Percentiles rank a stretch among this genome's conserved stretches.
Conservation (phyloP, 2,888 invertebrate species). For the Drosophila glabriapex region DNA sequence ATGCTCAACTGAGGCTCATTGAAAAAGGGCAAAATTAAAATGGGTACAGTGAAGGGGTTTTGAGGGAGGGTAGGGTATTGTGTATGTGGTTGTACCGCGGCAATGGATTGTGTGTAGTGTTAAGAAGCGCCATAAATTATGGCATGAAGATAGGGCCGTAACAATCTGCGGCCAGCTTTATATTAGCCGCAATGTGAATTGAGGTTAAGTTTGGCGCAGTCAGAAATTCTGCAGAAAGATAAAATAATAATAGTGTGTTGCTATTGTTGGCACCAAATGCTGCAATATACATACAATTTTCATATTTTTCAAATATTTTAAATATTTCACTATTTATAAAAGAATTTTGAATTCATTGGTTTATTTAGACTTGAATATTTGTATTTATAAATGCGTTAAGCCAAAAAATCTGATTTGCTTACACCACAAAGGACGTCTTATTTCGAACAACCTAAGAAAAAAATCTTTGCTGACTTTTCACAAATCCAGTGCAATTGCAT, state of each 20-base stretch:
- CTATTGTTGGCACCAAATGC: background rate
- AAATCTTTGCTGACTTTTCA: conserved; percentile 18
- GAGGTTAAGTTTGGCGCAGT: conserved; percentile 40
- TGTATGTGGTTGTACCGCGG: conserved; percentile 16
- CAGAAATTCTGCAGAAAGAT: conserved; percentile 9
- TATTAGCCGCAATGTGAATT: conserved; percentile 52
- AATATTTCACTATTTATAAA: background rate
- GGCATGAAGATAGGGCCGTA: conserved; percentile 53
- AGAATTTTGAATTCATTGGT: background rate
- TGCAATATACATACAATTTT: background rate
- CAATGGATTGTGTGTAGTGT: conserved; percentile 42
- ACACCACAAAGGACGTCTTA: background rate
- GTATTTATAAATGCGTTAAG: background rate
- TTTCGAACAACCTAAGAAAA: background rate
- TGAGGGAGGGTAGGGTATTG: background rate
- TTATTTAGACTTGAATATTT: background rate
- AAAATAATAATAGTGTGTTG: background rate
- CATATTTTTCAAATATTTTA: background rate
- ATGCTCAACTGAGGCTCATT: conserved; percentile 20
- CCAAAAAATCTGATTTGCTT: background rate
- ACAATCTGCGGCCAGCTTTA: conserved; percentile 51
- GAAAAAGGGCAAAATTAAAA: conserved; percentile 16
- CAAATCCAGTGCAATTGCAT: conserved; percentile 43
- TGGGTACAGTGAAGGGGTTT: background rate
- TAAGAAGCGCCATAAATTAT: conserved; percentile 69